Percentiles rank a stretch among this genome's conserved stretches.
phyloP scores from a whole-genome alignment of 2,888 invertebrate species.

The Thecophora atra region DNA sequence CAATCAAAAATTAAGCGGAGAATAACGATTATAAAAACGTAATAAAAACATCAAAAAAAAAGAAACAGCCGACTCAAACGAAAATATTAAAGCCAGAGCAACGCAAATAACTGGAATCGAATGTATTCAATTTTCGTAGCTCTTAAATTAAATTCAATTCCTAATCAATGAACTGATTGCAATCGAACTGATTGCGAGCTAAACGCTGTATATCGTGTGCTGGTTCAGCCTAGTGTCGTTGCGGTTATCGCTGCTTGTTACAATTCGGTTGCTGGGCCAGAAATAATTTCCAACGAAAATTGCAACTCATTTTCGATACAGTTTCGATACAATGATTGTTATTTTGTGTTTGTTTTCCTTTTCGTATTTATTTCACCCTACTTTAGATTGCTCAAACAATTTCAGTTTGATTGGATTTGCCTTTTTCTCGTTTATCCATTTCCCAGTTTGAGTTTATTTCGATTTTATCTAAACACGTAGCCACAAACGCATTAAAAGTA shows the following conservation, averaged over 20 bases:
- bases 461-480: not conserved
- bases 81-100: not conserved
- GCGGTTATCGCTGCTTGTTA: slow-evolving; percentile 3
- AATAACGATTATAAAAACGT: too few species aligned
- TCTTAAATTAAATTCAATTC: slow-evolving; percentile 2
- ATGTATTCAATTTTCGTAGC: not conserved
- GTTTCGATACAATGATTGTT: too few species aligned
- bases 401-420: not conserved
- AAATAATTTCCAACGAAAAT: not conserved
- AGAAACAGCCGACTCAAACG: slow-evolving; percentile 38
- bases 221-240: not conserved
- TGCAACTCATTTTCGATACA: not conserved
- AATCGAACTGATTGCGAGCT: not conserved
- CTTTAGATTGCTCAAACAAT: not conserved
- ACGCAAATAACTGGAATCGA: not conserved
- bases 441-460: not conserved
- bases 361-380: not conserved
- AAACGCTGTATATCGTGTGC: not conserved
- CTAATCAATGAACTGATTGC: slow-evolving; percentile 2
- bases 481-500: not conserved
- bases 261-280: too few species aligned
- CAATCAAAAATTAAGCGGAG: slow-evolving; percentile 18
- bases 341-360: too few species aligned
- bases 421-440: not conserved
- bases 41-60: not conserved